These are phyloP conservation scores for Schizaphis graminum DNA, from an alignment of 2,888 invertebrate genomes.

Conservation along the genomic window DNA sequence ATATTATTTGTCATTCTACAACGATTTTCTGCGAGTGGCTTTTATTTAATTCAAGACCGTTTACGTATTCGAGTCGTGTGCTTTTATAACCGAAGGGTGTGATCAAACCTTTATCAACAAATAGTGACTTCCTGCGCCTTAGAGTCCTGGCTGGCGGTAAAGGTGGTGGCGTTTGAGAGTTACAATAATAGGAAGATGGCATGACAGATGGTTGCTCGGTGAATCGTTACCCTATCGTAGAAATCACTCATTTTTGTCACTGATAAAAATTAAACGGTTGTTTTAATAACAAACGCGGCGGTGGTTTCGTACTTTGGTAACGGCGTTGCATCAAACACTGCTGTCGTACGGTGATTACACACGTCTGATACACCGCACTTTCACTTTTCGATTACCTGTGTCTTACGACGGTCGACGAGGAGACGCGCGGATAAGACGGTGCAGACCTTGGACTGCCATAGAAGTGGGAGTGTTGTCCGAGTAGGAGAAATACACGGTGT, in stretches of 20 bases:
- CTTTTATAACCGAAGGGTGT: background rate
- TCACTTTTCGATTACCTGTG: conserved; percentile 57
- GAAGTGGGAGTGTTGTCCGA: conserved; percentile 35
- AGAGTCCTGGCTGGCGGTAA: conserved; percentile 42
- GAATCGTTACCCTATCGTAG: conserved; percentile 19
- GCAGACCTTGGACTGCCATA: background rate
- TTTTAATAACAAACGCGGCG: background rate
- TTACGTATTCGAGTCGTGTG: conserved; percentile 1
- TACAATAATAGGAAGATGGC: conserved; percentile 62
- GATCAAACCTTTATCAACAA: conserved; percentile 60
- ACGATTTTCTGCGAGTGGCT: background rate
- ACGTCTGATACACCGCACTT: conserved; percentile 35
- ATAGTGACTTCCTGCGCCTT: conserved; percentile 49
- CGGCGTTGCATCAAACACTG: background rate
- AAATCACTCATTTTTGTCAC: conserved; percentile 55
- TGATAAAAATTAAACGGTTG: background rate
- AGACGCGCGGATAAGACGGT: conserved; percentile 7
- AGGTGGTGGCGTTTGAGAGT: conserved; percentile 48
- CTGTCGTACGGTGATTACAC: background rate
- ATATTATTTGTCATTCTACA: background rate
- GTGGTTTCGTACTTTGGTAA: background rate
- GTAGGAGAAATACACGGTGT: conserved; percentile 33
- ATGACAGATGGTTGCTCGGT: conserved; percentile 19
- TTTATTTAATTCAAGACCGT: background rate
- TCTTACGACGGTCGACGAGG: conserved; percentile 19